Conservation (phyloP, 2,797 vertebrate genomes). For the Gymnopithys bicolor region DNA sequence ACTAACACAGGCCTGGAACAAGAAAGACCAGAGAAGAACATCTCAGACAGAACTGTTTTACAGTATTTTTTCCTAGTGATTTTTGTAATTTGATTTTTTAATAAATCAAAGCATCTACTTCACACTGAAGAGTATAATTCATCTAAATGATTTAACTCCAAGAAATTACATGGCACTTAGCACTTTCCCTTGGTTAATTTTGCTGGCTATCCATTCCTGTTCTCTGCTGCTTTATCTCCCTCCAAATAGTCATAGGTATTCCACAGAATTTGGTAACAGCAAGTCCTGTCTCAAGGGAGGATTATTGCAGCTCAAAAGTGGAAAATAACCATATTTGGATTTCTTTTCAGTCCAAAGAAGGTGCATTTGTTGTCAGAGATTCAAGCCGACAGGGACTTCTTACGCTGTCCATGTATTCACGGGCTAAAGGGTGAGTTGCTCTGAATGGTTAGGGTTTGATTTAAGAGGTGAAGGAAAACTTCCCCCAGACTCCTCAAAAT, state of each 20-base stretch:
- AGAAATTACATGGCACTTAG: background rate
- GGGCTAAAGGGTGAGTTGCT: slow-evolving; percentile 75
- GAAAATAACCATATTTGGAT: slow-evolving; percentile 16
- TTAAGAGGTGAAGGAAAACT: background rate
- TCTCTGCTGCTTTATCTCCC: background rate
- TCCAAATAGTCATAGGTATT: background rate
- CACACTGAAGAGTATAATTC: background rate
- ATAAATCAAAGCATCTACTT: background rate
- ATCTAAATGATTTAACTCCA: background rate
- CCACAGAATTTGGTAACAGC: background rate
- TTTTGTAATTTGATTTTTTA: background rate
- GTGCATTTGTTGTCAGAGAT: slow-evolving; percentile 87
- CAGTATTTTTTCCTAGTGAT: background rate
- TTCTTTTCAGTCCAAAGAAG: slow-evolving; percentile 84
- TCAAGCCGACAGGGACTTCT: slow-evolving; percentile 86
- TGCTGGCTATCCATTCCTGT: background rate
- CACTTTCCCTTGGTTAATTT: background rate
- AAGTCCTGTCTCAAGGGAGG: background rate
- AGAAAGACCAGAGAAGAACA: background rate
- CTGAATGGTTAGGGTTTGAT: background rate
- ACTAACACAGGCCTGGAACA: background rate
- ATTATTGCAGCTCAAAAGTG: background rate
- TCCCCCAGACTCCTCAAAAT: background rate
- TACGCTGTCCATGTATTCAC: slow-evolving; percentile 85
- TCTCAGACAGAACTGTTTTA: background rate